phyloP scores from a whole-genome alignment of 2,888 invertebrate genomes.

The Athrips mouffetella region DNA sequence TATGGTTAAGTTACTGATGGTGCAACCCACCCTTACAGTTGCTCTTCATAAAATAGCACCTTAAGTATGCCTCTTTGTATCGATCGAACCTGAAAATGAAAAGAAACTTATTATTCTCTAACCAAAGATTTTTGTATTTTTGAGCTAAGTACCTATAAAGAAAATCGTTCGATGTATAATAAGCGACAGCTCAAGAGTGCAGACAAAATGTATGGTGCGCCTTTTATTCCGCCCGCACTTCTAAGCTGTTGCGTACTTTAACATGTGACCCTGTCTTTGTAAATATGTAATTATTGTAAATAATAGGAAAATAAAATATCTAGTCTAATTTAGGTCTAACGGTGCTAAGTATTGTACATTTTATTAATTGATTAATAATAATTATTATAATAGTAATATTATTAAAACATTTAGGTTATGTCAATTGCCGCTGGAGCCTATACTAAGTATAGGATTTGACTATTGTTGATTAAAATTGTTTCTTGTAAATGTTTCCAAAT shows the following conservation, averaged over 20 bases:
- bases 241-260: too few relatives aligned
- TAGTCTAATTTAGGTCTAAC: slow-evolving; percentile 76
- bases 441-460: slow-evolving; percentile 62
- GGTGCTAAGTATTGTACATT: slow-evolving; percentile 74
- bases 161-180: neutral
- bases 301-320: slow-evolving; percentile 56
- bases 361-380: slow-evolving; percentile 29
- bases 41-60: too few relatives aligned
- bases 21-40: too few relatives aligned
- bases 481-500: slow-evolving; percentile 77
- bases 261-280: slow-evolving; percentile 16
- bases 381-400: slow-evolving; percentile 29
- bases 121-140: neutral
- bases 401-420: slow-evolving; percentile 41
- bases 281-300: slow-evolving; percentile 33
- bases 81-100: too few relatives aligned
- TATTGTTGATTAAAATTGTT: slow-evolving; percentile 64
- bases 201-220: too few relatives aligned
- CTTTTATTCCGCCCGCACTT: too few relatives aligned
- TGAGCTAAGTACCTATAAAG: neutral
- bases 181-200: too few relatives aligned
- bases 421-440: slow-evolving; percentile 57
- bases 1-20: too few relatives aligned
- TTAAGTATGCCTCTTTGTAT: too few relatives aligned
- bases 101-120: too few relatives aligned